Base-by-base conservation (phyloP, 2,113 vertebrate species). In the Grus americana region DNA sequence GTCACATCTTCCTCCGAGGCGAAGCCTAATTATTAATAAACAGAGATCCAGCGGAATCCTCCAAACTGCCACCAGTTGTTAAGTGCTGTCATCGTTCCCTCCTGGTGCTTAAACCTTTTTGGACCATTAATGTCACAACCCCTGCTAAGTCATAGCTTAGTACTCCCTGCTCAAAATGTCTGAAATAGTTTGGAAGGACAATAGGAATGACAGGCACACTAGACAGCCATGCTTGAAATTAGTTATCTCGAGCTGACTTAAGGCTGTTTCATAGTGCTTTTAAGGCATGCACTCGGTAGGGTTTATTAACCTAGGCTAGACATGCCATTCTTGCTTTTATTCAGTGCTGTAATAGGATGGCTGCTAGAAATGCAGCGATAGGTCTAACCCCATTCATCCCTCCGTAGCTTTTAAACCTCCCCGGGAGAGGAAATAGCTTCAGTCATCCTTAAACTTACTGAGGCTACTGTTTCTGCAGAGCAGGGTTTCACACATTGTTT, bases 111-210 rank as follows among this genome's bases (percentile, higher is more conserved):
- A 92, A 98, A 97, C 97, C 96, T 95, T 97, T 95, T 95, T 86
- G 96, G 96, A 97, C 96, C 98, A 93, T 96, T 96, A 80, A 91
- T 97, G 97, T 96, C 97, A 95, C 98, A 98, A 98, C 97, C 98
- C 97, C 97, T 86, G 93, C 97, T 97, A 98, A 98, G 98, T 98
- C 98, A 98, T 97, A 97, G 97, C 98, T 97, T 95, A 88, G 96
- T 68, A 82, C 97, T 97, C 95, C 97, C 96, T 62, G 97, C 97
- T 98, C 98, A 98, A 98, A 97, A 99, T 98, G 98, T 98, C 98
- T 98, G 97, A 95, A 98, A 98, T 98, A 99, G 98, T 98, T 99
- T 98, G 96, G 97, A 87, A 97, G 94, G 96, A 98, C 98, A 98
- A 98, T 95, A 96, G 97, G 98, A 98, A 98, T 98, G 98, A 97